Percentiles rank a stretch among this genome's conserved stretches.
phyloP scores from a whole-genome alignment of 92 coral and sea anemone species.

The Bergia puertoricense region DNA sequence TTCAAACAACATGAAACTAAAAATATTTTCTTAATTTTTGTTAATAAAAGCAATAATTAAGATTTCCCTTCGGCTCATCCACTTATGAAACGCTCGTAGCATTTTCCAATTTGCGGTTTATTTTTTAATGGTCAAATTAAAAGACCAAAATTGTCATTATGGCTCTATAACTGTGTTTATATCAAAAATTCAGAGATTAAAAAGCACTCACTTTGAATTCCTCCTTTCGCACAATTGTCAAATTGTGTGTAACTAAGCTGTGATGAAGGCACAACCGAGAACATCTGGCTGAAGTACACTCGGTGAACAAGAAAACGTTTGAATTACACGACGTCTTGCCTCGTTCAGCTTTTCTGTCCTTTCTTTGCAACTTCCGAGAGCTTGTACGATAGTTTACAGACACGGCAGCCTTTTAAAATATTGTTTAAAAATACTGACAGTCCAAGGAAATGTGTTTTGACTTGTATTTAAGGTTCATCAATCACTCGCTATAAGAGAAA shows the following conservation, averaged over 20 bases:
- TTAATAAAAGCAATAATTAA: neutral
- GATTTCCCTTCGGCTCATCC: neutral
- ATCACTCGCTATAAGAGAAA: neutral
- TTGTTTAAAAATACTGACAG: neutral
- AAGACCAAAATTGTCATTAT: neutral
- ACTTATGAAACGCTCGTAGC: neutral
- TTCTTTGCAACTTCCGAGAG: neutral
- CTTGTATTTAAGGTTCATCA: neutral
- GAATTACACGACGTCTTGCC: neutral
- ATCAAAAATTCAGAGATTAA: neutral
- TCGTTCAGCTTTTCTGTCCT: neutral
- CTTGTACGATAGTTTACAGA: neutral
- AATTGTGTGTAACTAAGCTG: neutral
- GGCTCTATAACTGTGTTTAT: neutral
- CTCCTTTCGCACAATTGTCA: neutral
- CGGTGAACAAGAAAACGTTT: neutral
- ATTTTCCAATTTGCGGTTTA: neutral
- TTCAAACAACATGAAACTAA: neutral
- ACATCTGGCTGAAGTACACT: neutral
- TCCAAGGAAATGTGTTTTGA: neutral
- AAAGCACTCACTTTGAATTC: neutral
- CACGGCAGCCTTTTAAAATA: neutral
- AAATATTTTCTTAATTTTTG: neutral
- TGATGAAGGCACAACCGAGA: neutral
- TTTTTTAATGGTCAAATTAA: neutral